Evolutionary conservation across 2,113 vertebrate genomes (phyloP).

Genomic region (Saimiri boliviensis): DNA sequence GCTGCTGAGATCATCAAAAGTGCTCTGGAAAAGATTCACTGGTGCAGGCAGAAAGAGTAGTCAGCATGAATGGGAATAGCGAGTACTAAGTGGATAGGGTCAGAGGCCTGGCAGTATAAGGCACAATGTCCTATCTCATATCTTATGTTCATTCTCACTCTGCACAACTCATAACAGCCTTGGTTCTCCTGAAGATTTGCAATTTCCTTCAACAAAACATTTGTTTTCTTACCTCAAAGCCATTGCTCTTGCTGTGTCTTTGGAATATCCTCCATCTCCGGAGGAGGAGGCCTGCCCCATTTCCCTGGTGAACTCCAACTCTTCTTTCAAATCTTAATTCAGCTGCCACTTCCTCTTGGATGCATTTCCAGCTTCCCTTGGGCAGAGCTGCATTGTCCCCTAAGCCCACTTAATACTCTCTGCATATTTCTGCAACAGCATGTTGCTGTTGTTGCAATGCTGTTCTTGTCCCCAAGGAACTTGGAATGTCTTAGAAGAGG

Average conservation of each 20-base stretch:
- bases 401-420: conserved; percentile 31
- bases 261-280: not conserved
- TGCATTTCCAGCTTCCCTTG: not conserved
- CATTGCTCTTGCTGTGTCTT: not conserved
- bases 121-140: not conserved
- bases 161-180: not conserved
- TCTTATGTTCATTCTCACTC: not conserved
- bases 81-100: not conserved
- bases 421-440: not conserved
- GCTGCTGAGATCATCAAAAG: not conserved
- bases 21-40: not conserved
- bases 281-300: not conserved
- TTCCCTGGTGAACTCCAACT: not conserved
- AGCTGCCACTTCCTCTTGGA: conserved; percentile 45
- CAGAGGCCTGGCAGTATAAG: not conserved
- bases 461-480: conserved; percentile 39
- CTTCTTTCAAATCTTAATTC: conserved; percentile 11
- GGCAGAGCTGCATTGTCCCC: not conserved
- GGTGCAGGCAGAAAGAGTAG: not conserved
- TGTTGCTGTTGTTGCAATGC: not conserved
- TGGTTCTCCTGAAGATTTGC: not conserved
- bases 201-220: not conserved
- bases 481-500: not conserved
- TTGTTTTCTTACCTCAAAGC: not conserved
- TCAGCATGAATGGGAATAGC: not conserved